phyloP scores from a whole-genome alignment of 1,140 invertebrate genomes.

The Drosophila trapezifrons region DNA sequence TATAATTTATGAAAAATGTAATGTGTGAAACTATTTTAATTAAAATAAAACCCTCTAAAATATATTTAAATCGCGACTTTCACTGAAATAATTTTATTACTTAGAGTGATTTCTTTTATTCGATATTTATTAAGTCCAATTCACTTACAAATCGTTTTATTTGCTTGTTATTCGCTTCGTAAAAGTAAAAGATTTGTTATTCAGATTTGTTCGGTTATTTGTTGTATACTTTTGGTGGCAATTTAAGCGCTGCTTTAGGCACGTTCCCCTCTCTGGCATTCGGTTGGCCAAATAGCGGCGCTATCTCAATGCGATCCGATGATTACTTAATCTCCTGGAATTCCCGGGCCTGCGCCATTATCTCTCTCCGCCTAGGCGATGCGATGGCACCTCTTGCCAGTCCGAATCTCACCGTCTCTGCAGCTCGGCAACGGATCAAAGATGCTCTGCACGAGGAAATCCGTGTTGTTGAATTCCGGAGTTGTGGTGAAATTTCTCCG shows the following conservation, averaged over 20 bases:
- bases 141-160: no score
- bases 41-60: no score
- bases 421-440: conserved; percentile 5
- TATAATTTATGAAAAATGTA: no score
- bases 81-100: no score
- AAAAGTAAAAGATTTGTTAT: neutral
- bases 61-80: no score
- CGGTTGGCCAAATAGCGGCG: neutral
- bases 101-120: no score
- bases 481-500: neutral
- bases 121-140: no score
- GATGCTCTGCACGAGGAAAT: conserved; percentile 8
- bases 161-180: neutral
- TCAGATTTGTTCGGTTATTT: neutral
- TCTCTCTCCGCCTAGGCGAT: neutral
- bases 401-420: neutral
- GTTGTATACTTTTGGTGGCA: neutral
- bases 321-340: neutral
- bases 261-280: conserved; percentile 5
- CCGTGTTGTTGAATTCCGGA: neutral
- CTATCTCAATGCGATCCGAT: neutral
- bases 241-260: neutral
- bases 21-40: no score
- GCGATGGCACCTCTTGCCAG: conserved; percentile 2
- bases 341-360: neutral